phyloP scores from a whole-genome alignment of 2,113 vertebrate genomes.

The Mixornis gularis region DNA sequence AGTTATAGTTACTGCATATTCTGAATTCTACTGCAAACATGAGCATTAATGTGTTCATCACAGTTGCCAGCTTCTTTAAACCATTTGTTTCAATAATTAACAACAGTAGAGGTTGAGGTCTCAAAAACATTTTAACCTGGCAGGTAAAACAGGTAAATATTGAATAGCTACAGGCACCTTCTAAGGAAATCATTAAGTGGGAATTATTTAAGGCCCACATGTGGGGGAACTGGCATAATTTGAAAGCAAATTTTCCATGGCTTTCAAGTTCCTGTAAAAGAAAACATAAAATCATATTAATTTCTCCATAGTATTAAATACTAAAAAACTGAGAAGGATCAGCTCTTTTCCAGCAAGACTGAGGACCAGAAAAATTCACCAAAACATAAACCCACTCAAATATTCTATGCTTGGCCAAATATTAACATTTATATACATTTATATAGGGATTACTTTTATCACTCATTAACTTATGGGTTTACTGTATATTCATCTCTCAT shows the following conservation, averaged over 20 bases:
- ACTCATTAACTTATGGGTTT: neutral
- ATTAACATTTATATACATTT: neutral
- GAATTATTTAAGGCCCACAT: neutral
- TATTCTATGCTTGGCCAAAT: neutral
- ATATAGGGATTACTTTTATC: neutral
- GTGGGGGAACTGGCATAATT: neutral
- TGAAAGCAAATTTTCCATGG: neutral
- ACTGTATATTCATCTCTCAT: neutral
- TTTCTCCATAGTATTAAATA: neutral
- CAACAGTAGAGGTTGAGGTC: neutral
- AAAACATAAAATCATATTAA: neutral
- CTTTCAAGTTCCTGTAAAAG: neutral
- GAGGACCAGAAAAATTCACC: neutral
- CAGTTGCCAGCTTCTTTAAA: neutral
- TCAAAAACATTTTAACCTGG: neutral
- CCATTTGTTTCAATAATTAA: neutral
- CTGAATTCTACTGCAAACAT: neutral
- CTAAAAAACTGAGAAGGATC: neutral
- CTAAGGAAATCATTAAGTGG: neutral
- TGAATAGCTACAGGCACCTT: neutral
- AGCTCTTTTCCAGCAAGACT: neutral
- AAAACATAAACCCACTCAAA: neutral
- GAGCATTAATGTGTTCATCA: neutral
- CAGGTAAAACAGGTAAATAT: neutral
- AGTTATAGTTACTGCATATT: neutral